Conservation (phyloP, 2,113 vertebrate species). For the Phaethon lepturus region DNA sequence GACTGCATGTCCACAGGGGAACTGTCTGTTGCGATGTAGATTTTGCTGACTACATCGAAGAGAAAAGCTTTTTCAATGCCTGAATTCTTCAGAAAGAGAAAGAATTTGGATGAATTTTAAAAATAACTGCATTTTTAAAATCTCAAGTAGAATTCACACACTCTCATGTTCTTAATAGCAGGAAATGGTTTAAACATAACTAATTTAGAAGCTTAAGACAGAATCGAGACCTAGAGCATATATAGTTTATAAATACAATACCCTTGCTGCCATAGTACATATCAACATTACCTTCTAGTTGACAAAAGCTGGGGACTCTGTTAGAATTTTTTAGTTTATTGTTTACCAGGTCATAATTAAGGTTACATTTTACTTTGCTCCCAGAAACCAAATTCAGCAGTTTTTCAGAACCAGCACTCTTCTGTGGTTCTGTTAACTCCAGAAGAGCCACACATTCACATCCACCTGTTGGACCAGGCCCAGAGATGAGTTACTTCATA, state of each 20-base stretch:
- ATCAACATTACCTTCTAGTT: not conserved
- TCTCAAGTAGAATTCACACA: not conserved
- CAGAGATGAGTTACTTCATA: not conserved
- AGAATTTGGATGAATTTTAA: slow-evolving; percentile 41
- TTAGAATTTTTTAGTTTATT: not conserved
- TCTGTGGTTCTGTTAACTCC: not conserved
- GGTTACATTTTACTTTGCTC: not conserved
- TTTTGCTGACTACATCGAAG: slow-evolving; percentile 99
- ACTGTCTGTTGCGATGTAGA: slow-evolving; percentile 99
- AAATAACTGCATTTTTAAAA: not conserved
- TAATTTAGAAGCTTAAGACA: not conserved
- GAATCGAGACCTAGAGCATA: not conserved
- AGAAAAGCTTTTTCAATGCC: slow-evolving; percentile 99
- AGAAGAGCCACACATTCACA: not conserved
- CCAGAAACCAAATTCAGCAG: not conserved
- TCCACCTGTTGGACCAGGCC: not conserved
- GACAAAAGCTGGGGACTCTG: not conserved
- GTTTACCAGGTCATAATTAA: not conserved
- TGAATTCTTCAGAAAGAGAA: slow-evolving; percentile 89
- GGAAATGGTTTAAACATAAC: not conserved
- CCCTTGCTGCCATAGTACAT: not conserved
- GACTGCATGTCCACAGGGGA: slow-evolving; percentile 99
- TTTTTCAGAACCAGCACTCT: not conserved
- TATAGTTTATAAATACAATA: not conserved
- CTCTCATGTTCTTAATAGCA: not conserved